These are phyloP conservation scores for Phaethon lepturus DNA, from an alignment of 2,113 vertebrate genomes.

Conservation along the genomic window DNA sequence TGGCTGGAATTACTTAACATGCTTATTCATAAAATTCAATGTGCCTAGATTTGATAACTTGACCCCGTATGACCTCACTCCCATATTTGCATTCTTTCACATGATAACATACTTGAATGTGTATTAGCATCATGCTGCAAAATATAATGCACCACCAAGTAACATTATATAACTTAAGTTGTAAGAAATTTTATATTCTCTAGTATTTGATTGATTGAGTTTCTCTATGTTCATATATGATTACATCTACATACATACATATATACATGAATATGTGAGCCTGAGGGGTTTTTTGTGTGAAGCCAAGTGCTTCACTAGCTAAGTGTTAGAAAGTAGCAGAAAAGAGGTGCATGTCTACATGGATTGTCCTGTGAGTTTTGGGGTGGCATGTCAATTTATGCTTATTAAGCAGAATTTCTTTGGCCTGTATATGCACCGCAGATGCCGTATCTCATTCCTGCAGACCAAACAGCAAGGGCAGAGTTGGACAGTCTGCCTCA, in stretches of 20 bases:
- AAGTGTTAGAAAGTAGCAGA: not conserved
- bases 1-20: not conserved
- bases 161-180: not conserved
- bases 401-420: not conserved
- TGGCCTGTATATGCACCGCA: not conserved
- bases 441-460: not conserved
- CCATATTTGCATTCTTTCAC: not conserved
- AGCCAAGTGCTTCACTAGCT: not conserved
- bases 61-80: not conserved
- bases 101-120: not conserved
- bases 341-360: not conserved
- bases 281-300: not conserved
- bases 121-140: not conserved
- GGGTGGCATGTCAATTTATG: not conserved
- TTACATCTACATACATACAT: not conserved
- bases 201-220: not conserved
- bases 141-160: not conserved
- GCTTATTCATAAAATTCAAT: not conserved
- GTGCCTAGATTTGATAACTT: not conserved
- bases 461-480: not conserved
- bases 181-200: not conserved
- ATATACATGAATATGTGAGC: not conserved
- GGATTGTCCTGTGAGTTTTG: not conserved
- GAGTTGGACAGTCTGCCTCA: not conserved
- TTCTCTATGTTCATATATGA: not conserved